These are phyloP conservation scores for Lepilemur ruficaudatus DNA, from an alignment of 2,797 vertebrate genomes.

Conservation along the genomic window DNA sequence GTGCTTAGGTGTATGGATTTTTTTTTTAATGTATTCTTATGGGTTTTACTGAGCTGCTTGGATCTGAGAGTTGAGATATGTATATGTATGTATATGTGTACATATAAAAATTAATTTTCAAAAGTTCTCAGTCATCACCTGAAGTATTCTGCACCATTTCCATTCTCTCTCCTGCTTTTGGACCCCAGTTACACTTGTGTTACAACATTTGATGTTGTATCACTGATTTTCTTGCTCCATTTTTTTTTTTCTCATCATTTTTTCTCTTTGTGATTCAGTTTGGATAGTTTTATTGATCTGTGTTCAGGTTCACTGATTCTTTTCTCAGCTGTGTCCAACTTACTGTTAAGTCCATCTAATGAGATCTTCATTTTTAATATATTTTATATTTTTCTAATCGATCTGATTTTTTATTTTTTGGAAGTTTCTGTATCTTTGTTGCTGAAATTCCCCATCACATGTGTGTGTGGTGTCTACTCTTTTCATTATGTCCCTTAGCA, in stretches of 20 bases:
- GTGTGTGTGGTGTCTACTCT: not conserved
- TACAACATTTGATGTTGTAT: not conserved
- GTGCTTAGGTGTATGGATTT: not conserved
- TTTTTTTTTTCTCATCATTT: not conserved
- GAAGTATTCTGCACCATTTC: not conserved
- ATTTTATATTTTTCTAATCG: not conserved
- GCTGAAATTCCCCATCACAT: not conserved
- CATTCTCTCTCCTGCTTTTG: not conserved
- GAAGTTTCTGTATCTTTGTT: not conserved
- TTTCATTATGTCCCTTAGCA: not conserved
- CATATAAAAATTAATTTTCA: not conserved
- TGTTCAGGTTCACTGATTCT: not conserved
- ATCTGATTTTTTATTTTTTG: not conserved
- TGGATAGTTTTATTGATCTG: not conserved
- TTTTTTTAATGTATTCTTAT: not conserved
- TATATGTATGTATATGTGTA: not conserved
- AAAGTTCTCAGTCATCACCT: not conserved
- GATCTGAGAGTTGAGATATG: not conserved
- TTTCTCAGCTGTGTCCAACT: not conserved
- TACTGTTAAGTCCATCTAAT: not conserved
- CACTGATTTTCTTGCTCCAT: not conserved
- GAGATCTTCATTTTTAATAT: not conserved
- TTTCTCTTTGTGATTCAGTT: not conserved
- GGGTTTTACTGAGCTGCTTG: not conserved
- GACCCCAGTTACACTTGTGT: not conserved